These are phyloP conservation scores for Toxostoma redivivum DNA, from an alignment of 2,113 vertebrate species.

Conservation along the genomic window DNA sequence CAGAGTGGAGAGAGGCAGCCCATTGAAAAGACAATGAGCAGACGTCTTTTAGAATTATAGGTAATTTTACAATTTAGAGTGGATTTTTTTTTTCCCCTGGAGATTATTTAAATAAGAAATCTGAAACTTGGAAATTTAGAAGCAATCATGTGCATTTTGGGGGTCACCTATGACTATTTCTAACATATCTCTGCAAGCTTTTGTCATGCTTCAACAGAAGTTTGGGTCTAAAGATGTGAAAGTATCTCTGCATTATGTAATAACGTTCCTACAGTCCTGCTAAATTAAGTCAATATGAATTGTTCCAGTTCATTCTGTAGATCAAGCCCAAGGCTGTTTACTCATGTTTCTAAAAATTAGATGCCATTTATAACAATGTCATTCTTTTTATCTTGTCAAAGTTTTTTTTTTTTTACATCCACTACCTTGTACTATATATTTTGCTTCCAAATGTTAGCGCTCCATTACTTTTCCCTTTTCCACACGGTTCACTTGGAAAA, in stretches of 20 bases:
- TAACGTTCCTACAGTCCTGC: not conserved
- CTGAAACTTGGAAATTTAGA: not conserved
- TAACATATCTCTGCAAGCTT: not conserved
- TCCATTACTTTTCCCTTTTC: not conserved
- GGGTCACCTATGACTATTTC: not conserved
- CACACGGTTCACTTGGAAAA: not conserved
- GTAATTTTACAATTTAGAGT: not conserved
- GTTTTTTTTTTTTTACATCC: not conserved
- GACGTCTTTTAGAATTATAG: not conserved
- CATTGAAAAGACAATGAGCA: not conserved
- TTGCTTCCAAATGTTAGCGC: not conserved
- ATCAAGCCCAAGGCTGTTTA: conserved; percentile 18
- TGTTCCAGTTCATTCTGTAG: conserved; percentile 13
- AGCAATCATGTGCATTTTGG: not conserved
- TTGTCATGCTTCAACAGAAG: not conserved
- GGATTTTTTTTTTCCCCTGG: not conserved
- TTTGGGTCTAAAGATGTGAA: not conserved
- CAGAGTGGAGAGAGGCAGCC: not conserved
- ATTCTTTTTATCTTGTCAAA: not conserved
- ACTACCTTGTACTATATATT: not conserved
- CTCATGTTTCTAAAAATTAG: conserved; percentile 13
- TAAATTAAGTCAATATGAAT: not conserved
- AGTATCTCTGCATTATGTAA: not conserved
- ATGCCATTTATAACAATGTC: not conserved
- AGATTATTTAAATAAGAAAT: not conserved